phyloP scores from a whole-genome alignment of 1,140 invertebrate species.

The Drosophila bocqueti region DNA sequence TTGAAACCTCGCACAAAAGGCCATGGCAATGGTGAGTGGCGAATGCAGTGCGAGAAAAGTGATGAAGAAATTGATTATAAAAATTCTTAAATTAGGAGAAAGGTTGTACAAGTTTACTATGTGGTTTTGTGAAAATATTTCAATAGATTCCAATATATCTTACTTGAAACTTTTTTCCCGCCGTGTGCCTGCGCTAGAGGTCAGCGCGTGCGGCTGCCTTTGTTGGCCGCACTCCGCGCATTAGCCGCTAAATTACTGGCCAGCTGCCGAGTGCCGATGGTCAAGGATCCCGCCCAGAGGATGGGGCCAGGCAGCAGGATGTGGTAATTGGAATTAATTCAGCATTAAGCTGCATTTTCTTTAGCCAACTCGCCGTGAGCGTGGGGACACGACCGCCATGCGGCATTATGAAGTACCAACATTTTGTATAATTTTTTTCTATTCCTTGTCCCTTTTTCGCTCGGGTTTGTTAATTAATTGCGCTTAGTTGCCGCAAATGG shows the following conservation, averaged over 20 bases:
- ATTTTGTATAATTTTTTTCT: constrained; percentile 82
- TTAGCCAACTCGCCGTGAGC: constrained; percentile 61
- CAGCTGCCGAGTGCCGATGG: constrained; percentile 54
- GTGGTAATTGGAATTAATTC: constrained; percentile 83
- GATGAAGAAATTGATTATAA: not conserved
- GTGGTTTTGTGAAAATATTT: not conserved
- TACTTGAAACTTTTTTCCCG: not conserved
- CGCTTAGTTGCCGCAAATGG: constrained; percentile 76
- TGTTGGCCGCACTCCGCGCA: constrained; percentile 76
- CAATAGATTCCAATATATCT: too few species aligned
- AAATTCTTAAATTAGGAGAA: too few species aligned
- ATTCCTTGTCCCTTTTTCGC: constrained; percentile 57
- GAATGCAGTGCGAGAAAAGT: not conserved
- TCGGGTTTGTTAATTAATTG: constrained; percentile 72
- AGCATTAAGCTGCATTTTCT: constrained; percentile 82
- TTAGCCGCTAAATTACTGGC: constrained; percentile 70
- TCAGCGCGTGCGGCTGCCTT: constrained; percentile 70
- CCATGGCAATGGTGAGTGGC: constrained; percentile 20
- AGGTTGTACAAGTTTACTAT: not conserved
- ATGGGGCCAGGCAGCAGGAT: constrained; percentile 10
- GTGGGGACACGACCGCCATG: constrained; percentile 19
- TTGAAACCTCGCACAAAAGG: constrained; percentile 70
- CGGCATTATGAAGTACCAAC: constrained; percentile 67
- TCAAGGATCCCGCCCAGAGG: constrained; percentile 22
- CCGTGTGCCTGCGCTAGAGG: constrained; percentile 19